Base-by-base conservation (phyloP, 2,797 vertebrate species). In the Capromys pilorides region DNA sequence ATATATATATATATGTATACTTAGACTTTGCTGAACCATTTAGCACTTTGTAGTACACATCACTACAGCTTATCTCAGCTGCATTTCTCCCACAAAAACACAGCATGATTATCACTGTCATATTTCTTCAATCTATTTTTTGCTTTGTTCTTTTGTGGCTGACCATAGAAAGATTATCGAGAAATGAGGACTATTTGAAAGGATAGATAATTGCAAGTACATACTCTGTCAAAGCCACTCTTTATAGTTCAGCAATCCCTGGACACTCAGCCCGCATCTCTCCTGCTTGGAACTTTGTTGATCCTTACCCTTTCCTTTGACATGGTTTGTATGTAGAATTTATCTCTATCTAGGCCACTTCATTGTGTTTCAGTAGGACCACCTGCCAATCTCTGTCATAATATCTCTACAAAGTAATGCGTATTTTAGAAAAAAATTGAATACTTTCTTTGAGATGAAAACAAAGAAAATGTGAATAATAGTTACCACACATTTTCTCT, bases 211-310 rank as follows among this genome's bases (percentile, higher is more conserved):
- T 83, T 85, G 64, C 45, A 80, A 86, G 82, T 11, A 11, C 14
- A 85, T 1, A 2, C 71, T 21, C 9, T 85, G 22, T 51, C 31
- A 39, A 14, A 31, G n/a, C 57, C 86, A 64, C 24, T 45, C 77
- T 92, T 95, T 86, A 33, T 57, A 84, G 39, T 54, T 82, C 77
- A 91, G 64, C 7, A 86, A 69, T 86, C 54, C 41, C 36, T 86
- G 1, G 1, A 93, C 51, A 88, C 21, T 66, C 36, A 77, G 69
- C 57, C 90, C 86, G 85, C 24, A 84, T 11, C 14, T 16, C 26
- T 90, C 90, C 66, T 39, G 21, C 45, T 91, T 84, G 33, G 66
- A 97, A 92, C 4, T n/a, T 67, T 71, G 75, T 85, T 69, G 9
- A 3, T 80, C 41, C 79, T 95, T 80, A 59, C 57, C 75, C 84